Percentiles rank a stretch among this genome's conserved stretches.
Evolutionary conservation across 2,797 vertebrate genomes (phyloP).

Genomic region (Ambastaia sidthimunki): DNA sequence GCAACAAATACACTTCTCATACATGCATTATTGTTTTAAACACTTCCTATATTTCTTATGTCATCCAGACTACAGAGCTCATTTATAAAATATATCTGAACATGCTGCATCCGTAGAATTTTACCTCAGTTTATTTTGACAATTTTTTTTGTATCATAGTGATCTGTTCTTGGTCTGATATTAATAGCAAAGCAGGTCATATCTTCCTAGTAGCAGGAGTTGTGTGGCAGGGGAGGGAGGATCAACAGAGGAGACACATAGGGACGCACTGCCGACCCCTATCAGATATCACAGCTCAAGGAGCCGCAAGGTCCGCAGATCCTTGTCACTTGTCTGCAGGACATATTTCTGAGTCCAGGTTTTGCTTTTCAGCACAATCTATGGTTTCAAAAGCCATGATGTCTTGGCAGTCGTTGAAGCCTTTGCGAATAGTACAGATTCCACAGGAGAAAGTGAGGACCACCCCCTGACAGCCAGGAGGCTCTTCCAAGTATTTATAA

Average conservation of each 20-base stretch:
- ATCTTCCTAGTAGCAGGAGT: constrained; percentile 70
- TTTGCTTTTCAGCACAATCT: constrained; percentile 81
- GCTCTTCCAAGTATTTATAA: constrained; percentile 66
- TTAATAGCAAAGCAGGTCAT: constrained; percentile 71
- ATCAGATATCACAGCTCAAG: constrained; percentile 76
- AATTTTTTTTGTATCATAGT: constrained; percentile 54
- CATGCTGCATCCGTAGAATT: not conserved
- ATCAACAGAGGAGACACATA: constrained; percentile 59
- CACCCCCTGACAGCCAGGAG: constrained; percentile 66
- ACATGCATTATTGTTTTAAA: not conserved
- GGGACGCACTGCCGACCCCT: constrained; percentile 60
- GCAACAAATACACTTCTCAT: not conserved
- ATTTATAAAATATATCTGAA: not conserved
- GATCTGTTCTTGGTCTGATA: constrained; percentile 61
- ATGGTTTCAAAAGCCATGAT: constrained; percentile 72
- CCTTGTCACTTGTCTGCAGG: constrained; percentile 73
- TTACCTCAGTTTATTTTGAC: constrained; percentile 1
- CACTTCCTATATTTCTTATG: not conserved
- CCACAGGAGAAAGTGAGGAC: constrained; percentile 73
- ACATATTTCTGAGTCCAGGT: constrained; percentile 76
- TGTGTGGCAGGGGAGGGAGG: constrained; percentile 29
- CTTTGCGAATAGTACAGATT: constrained; percentile 78
- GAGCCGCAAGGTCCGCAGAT: constrained; percentile 67
- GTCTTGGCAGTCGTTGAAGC: constrained; percentile 64
- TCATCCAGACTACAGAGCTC: not conserved